Evolutionary conservation across 1,140 invertebrate genomes (phyloP), one percentile per base, ranked within the genome.

Genomic region (Heliconius hewitsoni): DNA sequence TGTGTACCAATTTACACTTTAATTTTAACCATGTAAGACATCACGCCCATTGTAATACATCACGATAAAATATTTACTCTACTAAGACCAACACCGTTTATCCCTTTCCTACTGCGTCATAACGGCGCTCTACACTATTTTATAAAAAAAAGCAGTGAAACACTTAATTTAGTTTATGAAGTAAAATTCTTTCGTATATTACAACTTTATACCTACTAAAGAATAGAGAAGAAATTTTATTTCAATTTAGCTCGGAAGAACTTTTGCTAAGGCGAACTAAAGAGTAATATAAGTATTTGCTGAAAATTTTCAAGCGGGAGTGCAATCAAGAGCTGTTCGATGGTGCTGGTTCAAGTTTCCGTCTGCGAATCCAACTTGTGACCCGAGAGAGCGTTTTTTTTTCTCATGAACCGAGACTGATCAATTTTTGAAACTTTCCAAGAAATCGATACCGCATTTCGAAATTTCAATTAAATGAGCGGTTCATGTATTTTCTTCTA

Each of bases 251-350:
- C 71, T 79, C 74, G 74, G 70, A 76, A 66, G 81, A 79, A 83
- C 75, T 84, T 81, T 87, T 86, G 74, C 73, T 78, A 82, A 76
- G 74, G 57, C 30, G 74, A 76, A 76, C 81, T 76, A 71, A 76
- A 74, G 79, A 79, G 81, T 78, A 84, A 80, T 83, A 82, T 80
- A 88, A 88, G 86, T 88, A 87, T 88, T 90, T 88, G 81, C 83
- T 90, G 80, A 81, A 92, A 91, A 90, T 89, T 91, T 88, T 81
- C 83, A 86, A 89, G 87, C 86, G 74, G 79, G 85, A 85, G 82
- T 91, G 90, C 91, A 92, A 92, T 92, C 90, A 90, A 85, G 88
- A 82, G 81, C 84, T 75, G 86, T 87, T 89, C 82, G 89, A 89
- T 88, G 85, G 83, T 82, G 30, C 80, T 79, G 78, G 81, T 80